These are phyloP conservation scores for Siniperca obscura DNA, from an alignment of 2,797 vertebrate species.

Conservation along the genomic window DNA sequence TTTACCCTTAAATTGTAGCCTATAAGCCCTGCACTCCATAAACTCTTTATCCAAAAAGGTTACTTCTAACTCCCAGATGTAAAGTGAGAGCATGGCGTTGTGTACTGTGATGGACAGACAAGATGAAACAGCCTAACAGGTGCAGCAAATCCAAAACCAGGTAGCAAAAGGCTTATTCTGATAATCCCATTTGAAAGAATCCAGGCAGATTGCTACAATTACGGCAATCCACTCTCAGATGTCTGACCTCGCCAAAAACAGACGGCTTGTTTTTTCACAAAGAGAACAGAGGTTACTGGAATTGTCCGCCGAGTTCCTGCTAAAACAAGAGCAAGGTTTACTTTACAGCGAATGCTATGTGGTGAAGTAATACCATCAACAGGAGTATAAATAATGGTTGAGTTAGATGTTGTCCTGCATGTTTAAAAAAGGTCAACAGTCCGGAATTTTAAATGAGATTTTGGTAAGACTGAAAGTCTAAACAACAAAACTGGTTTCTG, in stretches of 20 bases:
- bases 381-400: background rate
- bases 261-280: background rate
- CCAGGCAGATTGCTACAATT: slow-evolving; percentile 59
- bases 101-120: slow-evolving; percentile 36
- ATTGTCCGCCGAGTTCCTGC: background rate
- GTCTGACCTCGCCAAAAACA: slow-evolving; percentile 27
- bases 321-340: background rate
- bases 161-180: slow-evolving; percentile 41
- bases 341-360: background rate
- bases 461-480: background rate
- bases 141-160: slow-evolving; percentile 41
- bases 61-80: slow-evolving; percentile 28
- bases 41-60: slow-evolving; percentile 6
- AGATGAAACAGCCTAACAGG: slow-evolving; percentile 25
- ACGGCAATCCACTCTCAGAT: slow-evolving; percentile 57
- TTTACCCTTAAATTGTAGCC: background rate
- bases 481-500: background rate
- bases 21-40: background rate
- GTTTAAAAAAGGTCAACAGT: background rate
- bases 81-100: slow-evolving; percentile 45
- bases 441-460: background rate
- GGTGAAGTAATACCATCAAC: background rate
- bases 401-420: background rate
- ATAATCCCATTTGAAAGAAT: slow-evolving; percentile 62
- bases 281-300: background rate